phyloP scores from a whole-genome alignment of 2,888 invertebrate species.

The Ophioninae sp. region DNA sequence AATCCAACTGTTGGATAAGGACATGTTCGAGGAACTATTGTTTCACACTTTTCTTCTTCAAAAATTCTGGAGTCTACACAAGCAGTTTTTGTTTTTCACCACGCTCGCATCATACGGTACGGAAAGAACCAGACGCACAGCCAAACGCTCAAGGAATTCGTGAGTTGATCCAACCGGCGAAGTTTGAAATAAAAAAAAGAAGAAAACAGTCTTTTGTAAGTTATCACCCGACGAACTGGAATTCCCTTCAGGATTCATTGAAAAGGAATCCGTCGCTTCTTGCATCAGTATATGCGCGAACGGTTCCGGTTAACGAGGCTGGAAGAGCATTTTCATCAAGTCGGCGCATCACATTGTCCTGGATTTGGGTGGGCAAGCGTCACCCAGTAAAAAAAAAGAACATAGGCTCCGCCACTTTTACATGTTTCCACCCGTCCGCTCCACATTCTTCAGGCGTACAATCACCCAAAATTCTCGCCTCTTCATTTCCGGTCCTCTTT shows the following conservation, averaged over 20 bases:
- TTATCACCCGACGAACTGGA: background rate
- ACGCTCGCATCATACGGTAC: background rate
- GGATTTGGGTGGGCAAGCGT: background rate
- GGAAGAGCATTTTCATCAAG: slow-evolving; percentile 20
- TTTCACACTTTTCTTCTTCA: background rate
- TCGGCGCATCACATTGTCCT: background rate
- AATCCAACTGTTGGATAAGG: background rate
- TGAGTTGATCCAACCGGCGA: background rate
- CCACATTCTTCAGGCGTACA: background rate
- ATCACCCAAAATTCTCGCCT: slow-evolving; percentile 8
- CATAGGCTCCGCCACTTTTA: background rate
- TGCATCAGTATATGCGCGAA: background rate
- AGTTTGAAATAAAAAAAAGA: background rate
- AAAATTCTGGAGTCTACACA: background rate
- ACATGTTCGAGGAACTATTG: background rate
- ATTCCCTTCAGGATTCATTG: background rate
- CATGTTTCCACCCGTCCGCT: background rate
- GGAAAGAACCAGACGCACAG: background rate
- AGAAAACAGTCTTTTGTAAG: background rate
- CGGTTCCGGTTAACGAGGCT: slow-evolving; percentile 2
- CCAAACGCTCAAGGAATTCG: background rate
- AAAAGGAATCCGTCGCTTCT: background rate
- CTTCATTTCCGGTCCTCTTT: background rate
- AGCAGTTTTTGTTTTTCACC: background rate
- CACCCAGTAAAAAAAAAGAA: background rate